phyloP scores from a whole-genome alignment of 2,888 invertebrate species.

The Dolichopus griseipennis region DNA sequence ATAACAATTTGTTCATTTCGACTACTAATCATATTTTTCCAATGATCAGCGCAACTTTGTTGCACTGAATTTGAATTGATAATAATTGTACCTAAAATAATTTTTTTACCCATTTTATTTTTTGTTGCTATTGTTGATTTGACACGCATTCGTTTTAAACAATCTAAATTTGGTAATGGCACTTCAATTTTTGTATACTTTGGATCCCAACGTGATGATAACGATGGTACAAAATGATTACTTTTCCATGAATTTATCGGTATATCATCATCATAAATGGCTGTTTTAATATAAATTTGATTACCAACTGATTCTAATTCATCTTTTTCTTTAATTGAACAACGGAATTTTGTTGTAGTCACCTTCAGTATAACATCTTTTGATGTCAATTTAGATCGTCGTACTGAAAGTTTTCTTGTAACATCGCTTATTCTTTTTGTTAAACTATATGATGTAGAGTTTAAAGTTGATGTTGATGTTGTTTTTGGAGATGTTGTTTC shows the following conservation, averaged over 20 bases:
- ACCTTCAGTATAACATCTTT: conserved; percentile 31
- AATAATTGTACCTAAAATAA: conserved; percentile 32
- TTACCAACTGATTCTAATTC: conserved; percentile 40
- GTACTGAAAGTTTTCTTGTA: conserved; percentile 36
- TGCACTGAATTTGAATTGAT: conserved; percentile 29
- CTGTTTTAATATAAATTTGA: conserved; percentile 68
- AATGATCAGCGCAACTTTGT: conserved; percentile 31
- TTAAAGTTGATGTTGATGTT: conserved; percentile 26
- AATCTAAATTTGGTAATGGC: conserved; percentile 32
- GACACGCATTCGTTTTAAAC: conserved; percentile 35
- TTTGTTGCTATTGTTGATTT: conserved; percentile 40
- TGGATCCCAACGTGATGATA: conserved; percentile 66
- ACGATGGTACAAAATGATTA: conserved; percentile 61
- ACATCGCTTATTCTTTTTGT: conserved; percentile 28
- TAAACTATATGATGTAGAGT: conserved; percentile 21
- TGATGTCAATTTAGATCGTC: conserved; percentile 23
- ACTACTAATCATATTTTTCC: conserved; percentile 31
- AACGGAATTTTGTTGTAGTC: conserved; percentile 39
- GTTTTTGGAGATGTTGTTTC: conserved; percentile 11
- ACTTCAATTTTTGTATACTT: conserved; percentile 33
- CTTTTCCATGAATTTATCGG: conserved; percentile 60
- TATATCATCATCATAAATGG: conserved; percentile 59
- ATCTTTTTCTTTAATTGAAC: conserved; percentile 42
- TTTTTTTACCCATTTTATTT: conserved; percentile 40
- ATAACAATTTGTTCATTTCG: conserved; percentile 34